A percentile compares a stretch with the other conserved stretches of the same genome.
phyloP scores from a whole-genome alignment of 2,888 invertebrate species.

The Laspeyria flexula region DNA sequence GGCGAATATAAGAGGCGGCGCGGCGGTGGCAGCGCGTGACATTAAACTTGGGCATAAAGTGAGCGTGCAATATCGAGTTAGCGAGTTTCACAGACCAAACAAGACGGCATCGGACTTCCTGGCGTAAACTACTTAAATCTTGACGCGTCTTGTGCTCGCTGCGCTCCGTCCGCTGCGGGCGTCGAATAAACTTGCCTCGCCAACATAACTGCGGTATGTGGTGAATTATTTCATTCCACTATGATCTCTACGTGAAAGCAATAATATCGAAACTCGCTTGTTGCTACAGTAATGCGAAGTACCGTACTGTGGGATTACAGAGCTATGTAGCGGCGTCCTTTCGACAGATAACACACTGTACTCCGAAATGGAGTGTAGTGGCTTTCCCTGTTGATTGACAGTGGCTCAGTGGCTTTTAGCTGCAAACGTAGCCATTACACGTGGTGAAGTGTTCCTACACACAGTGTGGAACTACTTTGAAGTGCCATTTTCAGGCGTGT shows the following conservation, averaged over 20 bases:
- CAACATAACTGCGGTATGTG: conserved; percentile 31
- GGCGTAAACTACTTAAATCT: conserved; percentile 82
- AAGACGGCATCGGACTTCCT: conserved; percentile 69
- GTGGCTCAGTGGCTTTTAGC: conserved; percentile 57
- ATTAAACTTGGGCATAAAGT: conserved; percentile 77
- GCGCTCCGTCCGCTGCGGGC: conserved; percentile 52
- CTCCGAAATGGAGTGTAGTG: conserved; percentile 46
- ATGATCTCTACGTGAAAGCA: conserved; percentile 39
- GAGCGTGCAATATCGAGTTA: conserved; percentile 83
- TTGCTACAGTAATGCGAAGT: conserved; percentile 1
- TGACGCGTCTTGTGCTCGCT: conserved; percentile 61
- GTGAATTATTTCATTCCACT: conserved; percentile 31
- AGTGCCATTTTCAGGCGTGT: conserved; percentile 31
- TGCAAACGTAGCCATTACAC: conserved; percentile 44
- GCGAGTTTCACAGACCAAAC: conserved; percentile 73
- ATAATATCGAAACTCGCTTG: conserved; percentile 41
- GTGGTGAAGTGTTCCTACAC: conserved; percentile 34
- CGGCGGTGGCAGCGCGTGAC: conserved; percentile 63
- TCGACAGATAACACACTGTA: conserved; percentile 47
- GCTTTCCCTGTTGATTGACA: conserved; percentile 66
- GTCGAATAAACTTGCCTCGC: conserved; percentile 50
- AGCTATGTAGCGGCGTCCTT: conserved; percentile 43
- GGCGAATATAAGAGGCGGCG: conserved; percentile 56
- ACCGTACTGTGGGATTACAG: conserved; percentile 45
- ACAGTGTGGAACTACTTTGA: conserved; percentile 38